Evolutionary conservation across 1,140 invertebrate genomes (phyloP), one percentile per base, ranked within the genome.

Genomic region (Drosophila hydei): DNA sequence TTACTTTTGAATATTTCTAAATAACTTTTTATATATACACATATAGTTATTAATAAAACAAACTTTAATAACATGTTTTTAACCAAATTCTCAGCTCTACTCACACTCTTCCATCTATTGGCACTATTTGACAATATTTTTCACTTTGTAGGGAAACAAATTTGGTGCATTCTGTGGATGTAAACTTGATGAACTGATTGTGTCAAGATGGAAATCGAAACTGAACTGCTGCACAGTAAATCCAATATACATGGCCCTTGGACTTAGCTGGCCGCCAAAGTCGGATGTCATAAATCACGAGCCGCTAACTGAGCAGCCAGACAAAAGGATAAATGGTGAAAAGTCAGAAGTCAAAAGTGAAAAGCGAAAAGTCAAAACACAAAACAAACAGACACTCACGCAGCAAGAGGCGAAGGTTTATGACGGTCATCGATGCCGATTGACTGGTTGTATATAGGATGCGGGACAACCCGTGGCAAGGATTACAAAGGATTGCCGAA

Each of bases 401-500:
- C 54, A 40, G 59, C 36, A 43, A 63, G 30, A 60, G 62, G 8
- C 23, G 48, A 60, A 71, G 72, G 83, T 87, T 87, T 87, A 87
- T 87, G 83, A 79, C 79, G 74, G 71, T 77, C 77, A 77, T 60
- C 69, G 81, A 75, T 65, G 77, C 43, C 72, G 59, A 79, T 88
- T 81, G 77, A 87, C 74, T 58, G 59, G 58, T n/a, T n/a, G n/a
- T n/a, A n/a, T n/a, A 60, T 71, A 60, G 65, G 73, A 87, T 56
- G 60, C 40, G 56, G 68, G 68, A 79, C 75, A 83, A 77, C 79
- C 77, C 72, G 68, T 38, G 54, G 75, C 75, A 88, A 88, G 83
- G 83, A 88, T 88, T 88, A 88, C 83, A 88, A 88, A 88, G 83
- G 79, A 88, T 88, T 88, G 79, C 83, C 63, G 75, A 83, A 88